These are phyloP conservation scores for Hirtodrosophila duncani DNA, from an alignment of 2,888 invertebrate species.

Conservation along the genomic window DNA sequence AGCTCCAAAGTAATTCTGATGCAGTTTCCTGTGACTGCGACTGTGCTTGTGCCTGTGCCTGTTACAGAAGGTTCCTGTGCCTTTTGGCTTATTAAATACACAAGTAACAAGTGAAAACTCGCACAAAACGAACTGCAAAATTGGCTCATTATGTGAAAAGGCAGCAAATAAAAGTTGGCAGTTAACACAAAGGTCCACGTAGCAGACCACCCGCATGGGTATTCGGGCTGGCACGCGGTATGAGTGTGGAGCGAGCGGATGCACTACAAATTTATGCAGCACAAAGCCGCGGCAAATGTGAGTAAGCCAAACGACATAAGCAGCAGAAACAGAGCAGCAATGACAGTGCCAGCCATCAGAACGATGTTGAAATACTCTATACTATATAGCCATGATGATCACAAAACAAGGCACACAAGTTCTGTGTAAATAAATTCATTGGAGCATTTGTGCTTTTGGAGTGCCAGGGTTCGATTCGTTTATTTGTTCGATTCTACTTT, in stretches of 20 bases:
- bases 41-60: neutral
- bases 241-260: constrained; percentile 11
- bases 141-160: constrained; percentile 64
- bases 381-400: neutral
- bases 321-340: constrained; percentile 58
- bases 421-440: no score
- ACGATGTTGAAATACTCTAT: constrained; percentile 14
- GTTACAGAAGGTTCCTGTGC: neutral
- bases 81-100: constrained; percentile 35
- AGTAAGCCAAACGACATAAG: constrained; percentile 71
- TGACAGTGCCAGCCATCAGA: constrained; percentile 4
- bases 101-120: constrained; percentile 42
- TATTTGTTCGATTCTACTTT: no score
- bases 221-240: neutral
- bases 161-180: constrained; percentile 58
- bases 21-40: neutral
- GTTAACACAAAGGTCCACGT: constrained; percentile 63
- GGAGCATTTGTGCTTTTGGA: no score
- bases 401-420: no score
- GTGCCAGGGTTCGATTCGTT: no score
- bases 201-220: neutral
- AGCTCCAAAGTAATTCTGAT: neutral
- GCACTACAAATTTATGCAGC: constrained; percentile 58
- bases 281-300: constrained; percentile 69
- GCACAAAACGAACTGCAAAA: constrained; percentile 32